These are phyloP conservation scores for Myotis findleyi DNA, from an alignment of 2,797 vertebrate species.

Conservation along the genomic window DNA sequence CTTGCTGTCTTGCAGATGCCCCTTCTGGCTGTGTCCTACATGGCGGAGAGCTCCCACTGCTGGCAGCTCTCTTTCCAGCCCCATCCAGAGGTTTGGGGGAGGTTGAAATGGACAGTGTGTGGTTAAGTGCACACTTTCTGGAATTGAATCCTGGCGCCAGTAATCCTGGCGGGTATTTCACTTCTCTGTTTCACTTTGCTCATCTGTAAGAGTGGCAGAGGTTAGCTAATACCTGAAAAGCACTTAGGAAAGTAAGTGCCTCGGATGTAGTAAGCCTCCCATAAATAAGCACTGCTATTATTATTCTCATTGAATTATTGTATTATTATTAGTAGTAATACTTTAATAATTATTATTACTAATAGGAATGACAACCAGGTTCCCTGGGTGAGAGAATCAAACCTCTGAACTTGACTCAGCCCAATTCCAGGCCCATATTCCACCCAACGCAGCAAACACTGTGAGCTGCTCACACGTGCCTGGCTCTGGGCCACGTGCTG, in stretches of 20 bases:
- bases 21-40: background rate
- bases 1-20: background rate
- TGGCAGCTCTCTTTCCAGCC: background rate
- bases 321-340: no score
- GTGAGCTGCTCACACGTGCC: rapidly evolving
- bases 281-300: rapidly evolving
- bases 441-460: rapidly evolving
- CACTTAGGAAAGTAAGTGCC: background rate
- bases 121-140: background rate
- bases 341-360: background rate
- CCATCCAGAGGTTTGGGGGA: rapidly evolving
- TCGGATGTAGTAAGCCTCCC: background rate
- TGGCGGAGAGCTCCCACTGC: no score
- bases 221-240: background rate
- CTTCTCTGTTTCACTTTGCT: background rate
- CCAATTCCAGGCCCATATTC: rapidly evolving
- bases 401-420: background rate
- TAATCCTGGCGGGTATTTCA: background rate
- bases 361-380: background rate
- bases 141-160: background rate
- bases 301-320: background rate
- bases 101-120: background rate
- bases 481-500: background rate
- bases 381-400: background rate
- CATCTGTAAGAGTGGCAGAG: background rate